Conservation (phyloP, 2,888 invertebrate species). For the Idaea straminata region DNA sequence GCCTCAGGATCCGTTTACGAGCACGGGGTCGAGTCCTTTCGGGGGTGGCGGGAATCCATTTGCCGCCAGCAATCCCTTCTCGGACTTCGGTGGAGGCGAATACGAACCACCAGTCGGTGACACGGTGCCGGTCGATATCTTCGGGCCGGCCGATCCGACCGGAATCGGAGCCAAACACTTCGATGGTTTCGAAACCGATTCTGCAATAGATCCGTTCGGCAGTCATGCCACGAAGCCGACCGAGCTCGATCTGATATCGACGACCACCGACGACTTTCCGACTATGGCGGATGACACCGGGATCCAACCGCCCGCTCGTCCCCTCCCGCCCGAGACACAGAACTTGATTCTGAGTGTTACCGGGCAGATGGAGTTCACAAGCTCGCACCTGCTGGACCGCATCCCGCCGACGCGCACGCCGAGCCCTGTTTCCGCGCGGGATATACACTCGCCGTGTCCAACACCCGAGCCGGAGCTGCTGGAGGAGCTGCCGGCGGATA, state of each 20-base stretch:
- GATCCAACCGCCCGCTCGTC: conserved; percentile 75
- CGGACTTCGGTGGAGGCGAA: conserved; percentile 74
- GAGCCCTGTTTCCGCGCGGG: conserved; percentile 91
- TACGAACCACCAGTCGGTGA: conserved; percentile 64
- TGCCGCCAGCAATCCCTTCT: conserved; percentile 85
- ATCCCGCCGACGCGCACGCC: conserved; percentile 92
- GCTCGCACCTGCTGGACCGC: conserved; percentile 89
- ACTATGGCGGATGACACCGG: conserved; percentile 36
- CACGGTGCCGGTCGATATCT: conserved; percentile 66
- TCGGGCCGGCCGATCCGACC: conserved; percentile 58
- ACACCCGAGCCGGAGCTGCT: conserved; percentile 82
- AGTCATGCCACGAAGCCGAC: conserved; percentile 56
- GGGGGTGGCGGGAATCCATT: conserved; percentile 85
- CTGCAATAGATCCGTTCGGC: conserved; percentile 42
- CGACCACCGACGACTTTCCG: conserved; percentile 46
- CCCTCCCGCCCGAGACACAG: conserved; percentile 89
- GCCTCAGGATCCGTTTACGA: conserved; percentile 39
- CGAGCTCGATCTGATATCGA: conserved; percentile 59
- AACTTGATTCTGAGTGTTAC: conserved; percentile 92
- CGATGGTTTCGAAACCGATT: conserved; percentile 41
- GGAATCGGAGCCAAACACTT: conserved; percentile 59
- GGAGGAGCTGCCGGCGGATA: conserved; percentile 36
- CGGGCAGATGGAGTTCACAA: conserved; percentile 93
- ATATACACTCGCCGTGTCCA: conserved; percentile 91
- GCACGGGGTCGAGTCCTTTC: conserved; percentile 49